A percentile compares a stretch with the other conserved stretches of the same genome.
phyloP scores from a whole-genome alignment of 2,888 invertebrate species.

The Ferrisia virgata region DNA sequence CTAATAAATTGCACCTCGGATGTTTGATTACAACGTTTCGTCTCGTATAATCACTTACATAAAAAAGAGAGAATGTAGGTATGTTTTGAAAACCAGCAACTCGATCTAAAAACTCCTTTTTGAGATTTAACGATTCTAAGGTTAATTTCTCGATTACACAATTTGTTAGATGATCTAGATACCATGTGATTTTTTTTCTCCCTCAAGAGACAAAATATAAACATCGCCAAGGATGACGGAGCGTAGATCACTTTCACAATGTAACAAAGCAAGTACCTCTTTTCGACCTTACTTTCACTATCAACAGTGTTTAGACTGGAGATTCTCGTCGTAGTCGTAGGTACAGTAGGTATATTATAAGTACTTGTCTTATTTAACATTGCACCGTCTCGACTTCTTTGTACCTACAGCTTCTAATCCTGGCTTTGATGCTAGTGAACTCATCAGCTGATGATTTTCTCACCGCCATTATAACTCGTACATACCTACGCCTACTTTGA shows the following conservation, averaged over 20 bases:
- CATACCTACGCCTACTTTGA: not conserved
- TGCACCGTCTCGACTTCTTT: not conserved
- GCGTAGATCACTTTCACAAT: slow-evolving; percentile 41
- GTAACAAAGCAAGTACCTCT: slow-evolving; percentile 19
- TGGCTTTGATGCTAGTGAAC: not conserved
- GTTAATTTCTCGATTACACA: slow-evolving; percentile 19
- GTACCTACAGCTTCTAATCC: not conserved
- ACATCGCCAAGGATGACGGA: slow-evolving; percentile 33
- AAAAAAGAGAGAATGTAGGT: not conserved
- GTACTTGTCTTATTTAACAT: not conserved
- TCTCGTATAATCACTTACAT: not conserved
- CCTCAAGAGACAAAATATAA: slow-evolving; percentile 29
- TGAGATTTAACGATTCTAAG: not conserved
- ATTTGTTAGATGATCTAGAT: not conserved
- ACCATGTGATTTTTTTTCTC: not conserved
- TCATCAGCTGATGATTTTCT: slow-evolving; percentile 26
- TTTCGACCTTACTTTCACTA: slow-evolving; percentile 40
- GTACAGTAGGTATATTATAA: too few relatives aligned
- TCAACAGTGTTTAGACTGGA: slow-evolving; percentile 23
- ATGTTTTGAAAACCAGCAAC: not conserved
- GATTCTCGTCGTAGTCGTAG: not conserved
- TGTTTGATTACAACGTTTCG: not conserved
- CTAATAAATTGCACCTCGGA: not conserved
- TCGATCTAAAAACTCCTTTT: not conserved
- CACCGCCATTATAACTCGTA: not conserved